Conservation (phyloP, 2,113 vertebrate species). For the Narcine bancroftii region DNA sequence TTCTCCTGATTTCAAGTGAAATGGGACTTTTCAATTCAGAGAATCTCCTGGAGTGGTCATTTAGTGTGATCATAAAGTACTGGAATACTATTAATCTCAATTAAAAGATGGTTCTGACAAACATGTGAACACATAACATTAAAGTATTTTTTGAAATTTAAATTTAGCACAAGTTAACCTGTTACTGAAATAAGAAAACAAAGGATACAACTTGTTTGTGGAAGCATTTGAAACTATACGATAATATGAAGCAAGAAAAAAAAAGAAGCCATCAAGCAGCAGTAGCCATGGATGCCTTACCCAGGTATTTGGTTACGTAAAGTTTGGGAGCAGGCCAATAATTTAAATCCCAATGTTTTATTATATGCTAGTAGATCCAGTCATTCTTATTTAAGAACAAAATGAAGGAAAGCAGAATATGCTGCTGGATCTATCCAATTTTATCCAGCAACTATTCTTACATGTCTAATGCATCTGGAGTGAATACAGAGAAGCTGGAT, state of each 20-base stretch:
- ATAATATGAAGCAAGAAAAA: constrained; percentile 4
- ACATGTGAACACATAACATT: background rate
- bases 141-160: background rate
- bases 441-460: too few species aligned
- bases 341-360: background rate
- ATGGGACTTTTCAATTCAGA: background rate
- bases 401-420: background rate
- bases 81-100: background rate
- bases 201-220: too few species aligned
- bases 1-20: constrained; percentile 45
- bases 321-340: background rate
- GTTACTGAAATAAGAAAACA: too few species aligned
- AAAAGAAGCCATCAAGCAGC: too few species aligned
- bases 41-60: background rate
- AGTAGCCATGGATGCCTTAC: background rate
- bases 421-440: background rate
- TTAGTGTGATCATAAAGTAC: background rate
- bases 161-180: too few species aligned
- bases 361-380: background rate
- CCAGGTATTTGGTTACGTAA: background rate
- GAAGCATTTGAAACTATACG: background rate
- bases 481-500: too few species aligned
- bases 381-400: background rate
- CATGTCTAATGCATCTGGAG: too few species aligned
- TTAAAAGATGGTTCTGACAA: background rate